Evolutionary conservation across 2,797 vertebrate species (phyloP), one percentile per base, ranked within the genome.

Genomic region (Enteromius mattozi): DNA sequence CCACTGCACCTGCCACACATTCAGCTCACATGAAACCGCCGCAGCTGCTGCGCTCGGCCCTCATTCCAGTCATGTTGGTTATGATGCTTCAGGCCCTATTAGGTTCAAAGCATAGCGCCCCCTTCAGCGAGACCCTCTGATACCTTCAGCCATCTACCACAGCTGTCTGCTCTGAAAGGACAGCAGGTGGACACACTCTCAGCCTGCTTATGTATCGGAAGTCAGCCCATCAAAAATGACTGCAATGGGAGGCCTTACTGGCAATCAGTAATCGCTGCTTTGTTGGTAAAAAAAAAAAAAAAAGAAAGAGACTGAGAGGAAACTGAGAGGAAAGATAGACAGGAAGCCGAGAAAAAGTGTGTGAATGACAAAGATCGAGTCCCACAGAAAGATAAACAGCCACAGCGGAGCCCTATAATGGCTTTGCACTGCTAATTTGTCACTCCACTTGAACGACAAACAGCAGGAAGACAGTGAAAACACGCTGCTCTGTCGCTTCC

Each of bases 41-140:
- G 12, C 75, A 91, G 88, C 93, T 87, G 93, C 91, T 92, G 92
- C 86, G 78, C 86, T 33, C 83, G 13, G 81, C 86, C 75, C 61
- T 85, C 68, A 74, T 61, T 40, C 21, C 33, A 16, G 78, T 61
- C 51, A 51, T 37, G 49, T 78, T 81, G 24, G 37, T 45, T 74
- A 51, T 65, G 45, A 70, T 49, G 88, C 91, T 91, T 92, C 91
- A 92, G 90, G 92, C 93, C 89, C 89, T 59, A 93, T 94, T 92
- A 93, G 89, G 88, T 87, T 90, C 86, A 72, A 88, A 47, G 90
- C 89, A 80, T 88, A 69, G 90, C 88, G 83, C 47, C 61, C 89
- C 91, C 86, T 86, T 88, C 89, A 89, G 90, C 6, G 19, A 82
- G 65, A 81, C 49, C 71, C 45, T 88, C 81, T 87, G 87, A 89